phyloP scores from a whole-genome alignment of 1,140 invertebrate genomes.

The Drosophila insularis region DNA sequence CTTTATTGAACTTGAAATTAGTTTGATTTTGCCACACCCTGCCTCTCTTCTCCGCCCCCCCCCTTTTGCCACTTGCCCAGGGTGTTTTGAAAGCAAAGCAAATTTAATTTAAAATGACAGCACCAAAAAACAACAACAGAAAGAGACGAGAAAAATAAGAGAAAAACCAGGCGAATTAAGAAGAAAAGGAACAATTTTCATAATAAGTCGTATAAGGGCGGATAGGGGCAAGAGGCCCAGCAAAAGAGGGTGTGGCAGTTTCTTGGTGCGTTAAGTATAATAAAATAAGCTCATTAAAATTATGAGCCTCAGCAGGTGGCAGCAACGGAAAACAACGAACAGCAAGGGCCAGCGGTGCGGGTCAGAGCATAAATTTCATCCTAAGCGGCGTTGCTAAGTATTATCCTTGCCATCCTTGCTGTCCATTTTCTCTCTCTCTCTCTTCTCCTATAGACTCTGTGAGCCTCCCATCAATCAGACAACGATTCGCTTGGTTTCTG shows the following conservation, averaged over 20 bases:
- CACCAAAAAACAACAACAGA: conserved; percentile 10
- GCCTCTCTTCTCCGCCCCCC: too few relatives aligned
- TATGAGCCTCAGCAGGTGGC: conserved; percentile 60
- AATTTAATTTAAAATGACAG: conserved; percentile 50
- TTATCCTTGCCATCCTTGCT: conserved; percentile 6
- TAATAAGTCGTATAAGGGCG: conserved; percentile 41
- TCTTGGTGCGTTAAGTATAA: conserved; percentile 68
- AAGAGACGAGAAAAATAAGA: neutral
- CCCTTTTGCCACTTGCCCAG: neutral
- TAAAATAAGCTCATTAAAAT: conserved; percentile 80
- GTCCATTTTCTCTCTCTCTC: conserved; percentile 22
- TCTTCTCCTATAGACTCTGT: neutral
- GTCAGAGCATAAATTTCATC: conserved; percentile 23
- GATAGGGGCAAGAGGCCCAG: neutral
- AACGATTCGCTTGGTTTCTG: conserved; percentile 34
- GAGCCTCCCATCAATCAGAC: conserved; percentile 62
- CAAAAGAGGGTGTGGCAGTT: conserved; percentile 8
- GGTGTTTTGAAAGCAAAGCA: conserved; percentile 2
- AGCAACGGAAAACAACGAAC: neutral
- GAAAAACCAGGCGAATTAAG: conserved; percentile 17
- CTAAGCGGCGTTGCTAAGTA: conserved; percentile 16
- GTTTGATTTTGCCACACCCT: conserved; percentile 64
- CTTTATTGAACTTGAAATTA: conserved; percentile 81
- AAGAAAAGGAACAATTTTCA: conserved; percentile 45
- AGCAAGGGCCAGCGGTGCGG: neutral